Base-by-base conservation (phyloP, 2,888 invertebrate genomes). In the Ypsolopha sequella region DNA sequence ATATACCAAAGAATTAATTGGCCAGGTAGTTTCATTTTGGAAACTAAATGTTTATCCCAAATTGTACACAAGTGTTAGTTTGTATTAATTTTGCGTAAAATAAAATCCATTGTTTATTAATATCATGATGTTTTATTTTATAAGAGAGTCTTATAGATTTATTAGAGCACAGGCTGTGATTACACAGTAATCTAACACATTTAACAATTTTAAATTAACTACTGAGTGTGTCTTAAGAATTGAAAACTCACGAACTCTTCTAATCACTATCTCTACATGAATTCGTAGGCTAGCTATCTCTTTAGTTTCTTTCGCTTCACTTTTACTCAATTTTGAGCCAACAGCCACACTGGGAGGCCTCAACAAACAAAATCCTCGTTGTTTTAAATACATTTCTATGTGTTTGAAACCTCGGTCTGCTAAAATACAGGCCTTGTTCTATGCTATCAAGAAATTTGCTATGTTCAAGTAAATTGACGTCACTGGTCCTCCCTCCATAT, bases 321-420 rank as follows among this genome's bases (percentile, higher is more conserved):
- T 6, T 50, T 53, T 50, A 6, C 47, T n/a, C 7, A 46, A 2
- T 11, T 53, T 53, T 4, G 7, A 10, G 1, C 41, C 46, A 46
- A 41, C 0, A 11, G 6, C 38, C 7, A 53, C 53, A 41, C 50
- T 53, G 10, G 53, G 53, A 35, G 50, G 53, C 10, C 53, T 6
- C 41, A 50, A 36, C 10, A 53, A 34, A 41, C 1, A 24, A 0
- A 50, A 14, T 2, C 50, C 50, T n/a, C 1, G 1, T 41, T 50
- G n/a, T 9, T 13, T 11, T 11, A 53, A 34, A 38, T 50, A 38
- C 7, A 13, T 1, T 38, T 50, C 50, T 1, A 53, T 8, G 24
- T 53, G 45, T 24, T 53, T 53, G 36, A 53, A 53, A 1, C 53
- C 53, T 47, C 53, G 45, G 10, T 53, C 53, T 24, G 50, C 53